Base-by-base conservation (phyloP, 2,113 vertebrate genomes). In the Nipponia nippon region DNA sequence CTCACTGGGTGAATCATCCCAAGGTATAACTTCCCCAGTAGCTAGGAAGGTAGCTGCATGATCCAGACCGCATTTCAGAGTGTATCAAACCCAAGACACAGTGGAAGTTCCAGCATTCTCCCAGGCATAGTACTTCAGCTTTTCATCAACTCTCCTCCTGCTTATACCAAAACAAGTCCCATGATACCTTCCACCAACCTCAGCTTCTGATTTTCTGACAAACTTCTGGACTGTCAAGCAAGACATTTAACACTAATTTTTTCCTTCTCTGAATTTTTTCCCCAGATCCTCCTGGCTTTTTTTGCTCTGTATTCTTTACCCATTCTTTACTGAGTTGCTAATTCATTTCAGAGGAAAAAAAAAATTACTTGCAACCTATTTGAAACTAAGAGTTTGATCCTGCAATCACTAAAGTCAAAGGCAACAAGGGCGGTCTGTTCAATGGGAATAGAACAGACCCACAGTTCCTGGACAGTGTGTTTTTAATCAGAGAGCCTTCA, bases 401-500 rank as follows among this genome's bases (percentile, higher is more conserved):
- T 63, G 16, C 27, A 62, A 5, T 47, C 63, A 32, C 65, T 78
- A 0, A 89, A 90, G 59, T 63, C 50, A 63, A 87, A 89, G 42
- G 67, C 72, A 94, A 93, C n/a, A 88, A 94, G 69, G 23, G 40
- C 4, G 6, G 52, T 78, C 50, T 86, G 71, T 75, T 93, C 50
- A 63, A 59, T 20, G 18, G 83, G 80, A 90, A 46, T 4, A 77
- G 53, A 83, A 58, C 36, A 92, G 77, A 62, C 38, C 26, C 71
- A 70, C 58, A 70, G n/a, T 42, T 77, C 47, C 69, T 79, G 69
- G 59, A 76, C 38, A 52, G 53, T 34, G 32, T 93, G 83, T 55
- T 97, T 93, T 84, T 85, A 89, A 69, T 71, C 92, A 92, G 42
- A 42, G 55, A 83, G n/a, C n/a, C 42, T 63, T 93, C 90, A 61